phyloP scores from a whole-genome alignment of 2,888 invertebrate species.

The Standfussiana lucernea region DNA sequence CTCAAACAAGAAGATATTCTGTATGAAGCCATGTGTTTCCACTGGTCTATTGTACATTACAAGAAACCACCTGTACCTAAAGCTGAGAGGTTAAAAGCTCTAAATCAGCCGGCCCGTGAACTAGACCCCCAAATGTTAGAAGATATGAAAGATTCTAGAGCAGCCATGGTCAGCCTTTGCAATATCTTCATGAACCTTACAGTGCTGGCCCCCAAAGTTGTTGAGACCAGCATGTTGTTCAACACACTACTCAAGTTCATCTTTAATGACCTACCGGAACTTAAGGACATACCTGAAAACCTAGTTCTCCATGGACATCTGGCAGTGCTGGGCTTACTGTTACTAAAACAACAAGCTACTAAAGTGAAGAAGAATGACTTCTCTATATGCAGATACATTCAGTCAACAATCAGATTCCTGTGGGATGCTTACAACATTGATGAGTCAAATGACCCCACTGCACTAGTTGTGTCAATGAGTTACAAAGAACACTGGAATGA shows the following conservation, averaged over 20 bases:
- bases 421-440: slow-evolving; percentile 98
- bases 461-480: slow-evolving; percentile 95
- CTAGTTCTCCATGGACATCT: slow-evolving; percentile 96
- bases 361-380: slow-evolving; percentile 97
- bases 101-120: slow-evolving; percentile 94
- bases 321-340: slow-evolving; percentile 94
- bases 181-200: slow-evolving; percentile 98
- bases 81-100: slow-evolving; percentile 94
- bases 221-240: slow-evolving; percentile 94
- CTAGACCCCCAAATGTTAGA: slow-evolving; percentile 93
- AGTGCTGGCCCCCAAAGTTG: slow-evolving; percentile 95
- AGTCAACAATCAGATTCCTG: slow-evolving; percentile 96
- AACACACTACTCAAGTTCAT: slow-evolving; percentile 95
- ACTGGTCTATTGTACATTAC: slow-evolving; percentile 96
- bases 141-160: slow-evolving; percentile 95
- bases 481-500: slow-evolving; percentile 98
- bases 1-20: slow-evolving; percentile 95
- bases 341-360: slow-evolving; percentile 95
- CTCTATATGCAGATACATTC: slow-evolving; percentile 96
- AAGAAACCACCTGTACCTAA: slow-evolving; percentile 95
- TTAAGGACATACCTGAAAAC: slow-evolving; percentile 96
- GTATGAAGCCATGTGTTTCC: slow-evolving; percentile 94
- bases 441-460: slow-evolving; percentile 95
- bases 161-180: slow-evolving; percentile 96
- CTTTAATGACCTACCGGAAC: slow-evolving; percentile 95